Evolutionary conservation across 2,113 vertebrate species (phyloP).

Genomic region (Meles meles): DNA sequence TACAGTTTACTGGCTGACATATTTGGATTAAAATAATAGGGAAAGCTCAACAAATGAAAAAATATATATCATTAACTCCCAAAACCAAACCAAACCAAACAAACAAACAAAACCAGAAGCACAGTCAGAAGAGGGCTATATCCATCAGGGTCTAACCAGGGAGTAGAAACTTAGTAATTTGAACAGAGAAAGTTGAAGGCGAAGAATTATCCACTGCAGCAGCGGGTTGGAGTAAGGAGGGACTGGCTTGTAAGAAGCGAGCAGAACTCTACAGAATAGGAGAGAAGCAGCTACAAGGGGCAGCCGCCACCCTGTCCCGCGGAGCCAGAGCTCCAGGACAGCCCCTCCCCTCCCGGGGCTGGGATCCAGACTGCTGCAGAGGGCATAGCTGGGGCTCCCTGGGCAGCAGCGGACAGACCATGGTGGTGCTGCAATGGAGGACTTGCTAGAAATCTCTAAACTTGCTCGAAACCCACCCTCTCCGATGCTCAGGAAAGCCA

Average conservation of each 20-base stretch:
- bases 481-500: not conserved
- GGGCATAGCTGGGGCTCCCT: not conserved
- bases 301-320: not conserved
- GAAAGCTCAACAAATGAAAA: not conserved
- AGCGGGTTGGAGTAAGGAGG: not conserved
- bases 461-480: not conserved
- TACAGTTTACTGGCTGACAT: not conserved
- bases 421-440: no score
- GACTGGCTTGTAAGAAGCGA: not conserved
- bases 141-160: not conserved
- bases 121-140: not conserved
- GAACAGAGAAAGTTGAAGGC: not conserved
- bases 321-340: not conserved
- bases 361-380: not conserved
- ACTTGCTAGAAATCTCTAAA: not conserved
- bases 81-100: not conserved
- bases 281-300: not conserved
- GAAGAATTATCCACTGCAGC: not conserved
- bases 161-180: not conserved
- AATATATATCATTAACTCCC: not conserved
- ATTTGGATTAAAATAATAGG: not conserved
- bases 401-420: not conserved
- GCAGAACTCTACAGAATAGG: not conserved
- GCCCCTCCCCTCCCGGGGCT: not conserved
- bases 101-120: not conserved